Evolutionary conservation across 2,113 vertebrate genomes (phyloP), one percentile per base, ranked within the genome.

Genomic region (Dasypus novemcinctus): DNA sequence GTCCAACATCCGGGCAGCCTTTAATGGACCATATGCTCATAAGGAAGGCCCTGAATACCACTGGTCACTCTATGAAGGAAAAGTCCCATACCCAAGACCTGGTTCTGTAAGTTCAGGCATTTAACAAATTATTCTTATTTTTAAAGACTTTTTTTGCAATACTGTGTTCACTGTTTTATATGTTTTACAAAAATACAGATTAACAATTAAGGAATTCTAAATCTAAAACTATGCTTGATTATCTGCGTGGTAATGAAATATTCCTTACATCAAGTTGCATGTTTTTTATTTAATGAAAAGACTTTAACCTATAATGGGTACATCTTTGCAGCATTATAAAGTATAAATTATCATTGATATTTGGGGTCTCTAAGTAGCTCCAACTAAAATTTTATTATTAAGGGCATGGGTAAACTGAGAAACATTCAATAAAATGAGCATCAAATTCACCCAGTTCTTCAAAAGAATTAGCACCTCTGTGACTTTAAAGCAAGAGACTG

Each of bases 11-110:
- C 98, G 99, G 94, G 99, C 99, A 33, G 99, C 99, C 52, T 99
- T 99, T 96, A 99, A 99, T 31, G 99, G 99, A 89, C 99, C 99
- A 0, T 99, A 99, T 61, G 99, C 99, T 29, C 99, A 99, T 96
- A 98, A 99, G 66, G 99, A 99, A 97, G 99, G 98, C 90, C 99
- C 99, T 21, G 99, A 99, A 92, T 99, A 99, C 95, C 99, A 99
- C 93, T 99, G 99, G 99, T 99, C 98, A 87, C 97, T 99, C 8
- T 99, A 99, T 6, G 99, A 99, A 97, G 99, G 99, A 76, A 99
- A 98, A 98, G 99, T 99, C 25, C 99, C 99, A 52, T 99, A 99
- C 81, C 99, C 99, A n/a, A 98, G 99, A 59, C 99, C 99, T 95
- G 99, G 99, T 97, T 99, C 99, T 95, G 99, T 99, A 98, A 99